Evolutionary conservation across 2,113 vertebrate genomes (phyloP), one percentile per base, ranked within the genome.

Genomic region (Pachypanchax playfairii): DNA sequence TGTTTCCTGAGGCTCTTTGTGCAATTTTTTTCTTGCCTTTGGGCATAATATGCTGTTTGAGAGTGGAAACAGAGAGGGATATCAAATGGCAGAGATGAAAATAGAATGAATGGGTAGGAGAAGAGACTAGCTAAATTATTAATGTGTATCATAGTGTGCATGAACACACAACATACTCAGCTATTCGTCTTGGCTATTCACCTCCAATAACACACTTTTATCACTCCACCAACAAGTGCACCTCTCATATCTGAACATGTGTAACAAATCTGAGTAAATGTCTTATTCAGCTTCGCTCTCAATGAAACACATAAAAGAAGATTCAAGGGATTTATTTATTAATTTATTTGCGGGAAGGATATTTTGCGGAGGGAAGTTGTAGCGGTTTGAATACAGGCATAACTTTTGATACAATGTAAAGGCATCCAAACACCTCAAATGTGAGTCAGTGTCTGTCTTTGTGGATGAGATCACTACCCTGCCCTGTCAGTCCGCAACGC

Each of bases 81-180:
- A 88, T 88, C 86, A 85, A 87, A 87, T 86, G 76, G 82, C 82
- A 79, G 58, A 70, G 78, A 86, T 87, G 78, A 81, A 88, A 88
- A 90, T 81, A 82, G 83, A 87, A 87, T 75, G 85, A 82, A 83
- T 65, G 66, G 79, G 59, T 39, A 70, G 57, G 25, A 26, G 77
- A 54, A 50, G 64, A 77, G 73, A 77, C 28, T 0, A 33, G 59
- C 62, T 87, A 60, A 84, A 87, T 87, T 82, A 90, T 90, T 84
- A 76, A 90, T 77, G 67, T 79, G 81, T 87, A 82, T 87, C 75
- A 85, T 86, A 59, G 78, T 73, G 70, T 75, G 64, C 42, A 61
- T 75, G 77, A 82, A 85, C 75, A 72, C 70, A 67, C 69, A 75
- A 74, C 75, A 65, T 66, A 65, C 43, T 38, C 68, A 70, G 69